Conservation (phyloP, 2,113 vertebrate species). For the Vombatus ursinus region DNA sequence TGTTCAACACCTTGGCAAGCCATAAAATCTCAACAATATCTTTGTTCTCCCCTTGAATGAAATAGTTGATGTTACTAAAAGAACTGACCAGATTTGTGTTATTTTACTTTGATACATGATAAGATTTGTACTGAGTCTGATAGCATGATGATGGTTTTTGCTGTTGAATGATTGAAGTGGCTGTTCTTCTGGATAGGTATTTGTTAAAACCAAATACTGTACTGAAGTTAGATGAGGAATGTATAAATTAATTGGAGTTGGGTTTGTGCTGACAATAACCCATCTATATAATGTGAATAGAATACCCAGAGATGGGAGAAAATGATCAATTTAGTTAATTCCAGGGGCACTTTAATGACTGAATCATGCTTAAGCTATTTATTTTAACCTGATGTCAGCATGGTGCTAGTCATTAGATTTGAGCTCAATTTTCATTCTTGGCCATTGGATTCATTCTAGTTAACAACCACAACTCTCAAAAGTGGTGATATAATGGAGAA, state of each 20-base stretch:
- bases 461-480: neutral
- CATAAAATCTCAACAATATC: neutral
- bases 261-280: neutral
- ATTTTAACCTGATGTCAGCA: neutral
- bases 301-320: neutral
- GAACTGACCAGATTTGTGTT: neutral
- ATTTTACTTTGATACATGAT: constrained; percentile 4
- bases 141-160: neutral
- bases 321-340: neutral
- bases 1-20: neutral
- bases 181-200: constrained; percentile 1
- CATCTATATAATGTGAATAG: neutral
- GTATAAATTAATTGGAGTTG: neutral
- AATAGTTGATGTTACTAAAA: neutral
- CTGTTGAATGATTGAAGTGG: neutral
- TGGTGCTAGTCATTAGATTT: neutral
- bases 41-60: neutral
- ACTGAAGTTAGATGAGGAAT: neutral
- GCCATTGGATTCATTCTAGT: neutral
- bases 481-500: neutral
- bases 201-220: neutral
- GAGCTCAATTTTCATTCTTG: neutral
- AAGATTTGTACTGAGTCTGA: neutral
- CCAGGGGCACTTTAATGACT: neutral
- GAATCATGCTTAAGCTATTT: neutral